Base-by-base conservation (phyloP, 2,888 invertebrate genomes). In the Limenitis camilla region DNA sequence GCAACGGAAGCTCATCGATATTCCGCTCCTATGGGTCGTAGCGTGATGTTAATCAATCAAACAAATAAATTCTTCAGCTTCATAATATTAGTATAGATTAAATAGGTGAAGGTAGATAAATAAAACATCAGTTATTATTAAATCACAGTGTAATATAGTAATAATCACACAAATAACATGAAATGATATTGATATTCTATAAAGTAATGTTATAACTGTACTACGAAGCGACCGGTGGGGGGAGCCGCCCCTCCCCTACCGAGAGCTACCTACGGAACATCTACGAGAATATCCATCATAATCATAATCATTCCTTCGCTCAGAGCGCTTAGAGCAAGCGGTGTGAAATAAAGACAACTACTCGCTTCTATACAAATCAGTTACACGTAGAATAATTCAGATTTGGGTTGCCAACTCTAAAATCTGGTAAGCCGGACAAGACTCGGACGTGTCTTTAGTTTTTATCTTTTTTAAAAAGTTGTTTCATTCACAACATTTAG, bases 131-230 rank as follows among this genome's bases (percentile, higher is more conserved):
- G 32, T 38, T 32, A 49, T 59, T 60, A 60, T 31, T 56, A 77
- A 78, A 74, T 65, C 72, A 72, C 66, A 59, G 68, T 77, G 76
- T 76, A 74, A 67, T 76, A 69, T 71, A 66, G 62, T 71, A 67
- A 71, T 19, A 68, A 61, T 69, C 69, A 75, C 71, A 72, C 67
- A 68, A 71, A 66, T 67, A 50, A 60, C 55, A 56, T 41, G 53
- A 59, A 55, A 53, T 48, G 50, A 40, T 44, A 56, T 58, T 60
- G 53, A 61, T 59, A 57, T 54, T 62, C 53, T 53, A 53, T 31
- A 43, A 49, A 53, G 36, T 28, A 44, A 49, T 53, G 8, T 35
- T 53, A 49, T 43, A 49, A 40, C 39, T 11, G 33, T 44, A 44
- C 30, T 10, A 61, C 19, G 19, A 19, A 19, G 19, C 19, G 19